These are phyloP conservation scores for Catostylus mosaicus DNA, from an alignment of 30 jellyfish, hydroid and myxozoan species.

Conservation along the genomic window DNA sequence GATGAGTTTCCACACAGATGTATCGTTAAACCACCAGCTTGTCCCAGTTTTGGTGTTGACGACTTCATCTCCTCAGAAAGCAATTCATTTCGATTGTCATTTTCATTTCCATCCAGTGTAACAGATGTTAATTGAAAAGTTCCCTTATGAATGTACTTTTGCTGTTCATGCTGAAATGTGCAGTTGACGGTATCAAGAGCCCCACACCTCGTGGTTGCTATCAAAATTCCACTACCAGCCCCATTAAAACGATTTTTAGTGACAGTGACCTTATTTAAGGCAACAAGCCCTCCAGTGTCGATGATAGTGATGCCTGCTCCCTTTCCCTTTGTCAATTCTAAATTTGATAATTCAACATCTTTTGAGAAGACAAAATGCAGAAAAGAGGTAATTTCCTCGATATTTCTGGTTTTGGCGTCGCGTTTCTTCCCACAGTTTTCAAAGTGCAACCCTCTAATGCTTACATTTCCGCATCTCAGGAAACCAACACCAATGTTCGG, in stretches of 20 bases:
- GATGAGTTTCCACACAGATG: constrained; percentile 56
- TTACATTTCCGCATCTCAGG: constrained; percentile 27
- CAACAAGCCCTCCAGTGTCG: constrained; percentile 57
- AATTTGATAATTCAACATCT: constrained; percentile 22
- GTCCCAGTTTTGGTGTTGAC: constrained; percentile 18
- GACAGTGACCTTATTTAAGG: constrained; percentile 16
- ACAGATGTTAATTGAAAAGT: constrained; percentile 12
- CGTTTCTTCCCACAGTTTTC: constrained; percentile 41
- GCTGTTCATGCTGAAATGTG: constrained; percentile 56
- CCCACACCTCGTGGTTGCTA: constrained; percentile 74
- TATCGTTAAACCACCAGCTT: constrained; percentile 71
- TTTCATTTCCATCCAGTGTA: constrained; percentile 9
- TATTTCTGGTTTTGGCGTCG: constrained; percentile 7
- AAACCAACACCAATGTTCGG: constrained; percentile 55
- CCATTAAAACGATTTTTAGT: constrained; percentile 5
- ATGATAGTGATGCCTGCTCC: constrained; percentile 67
- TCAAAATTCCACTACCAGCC: constrained; percentile 64
- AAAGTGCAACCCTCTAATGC: constrained; percentile 22
- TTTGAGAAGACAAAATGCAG: constrained; percentile 46
- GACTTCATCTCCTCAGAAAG: neutral
- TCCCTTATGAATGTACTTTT: constrained; percentile 51
- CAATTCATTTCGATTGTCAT: neutral
- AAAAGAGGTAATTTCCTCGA: constrained; percentile 18
- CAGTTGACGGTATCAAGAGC: constrained; percentile 68
- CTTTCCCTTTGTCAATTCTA: constrained; percentile 13